Evolutionary conservation across 2,888 invertebrate species (phyloP).

Genomic region (Ligdia adustata): DNA sequence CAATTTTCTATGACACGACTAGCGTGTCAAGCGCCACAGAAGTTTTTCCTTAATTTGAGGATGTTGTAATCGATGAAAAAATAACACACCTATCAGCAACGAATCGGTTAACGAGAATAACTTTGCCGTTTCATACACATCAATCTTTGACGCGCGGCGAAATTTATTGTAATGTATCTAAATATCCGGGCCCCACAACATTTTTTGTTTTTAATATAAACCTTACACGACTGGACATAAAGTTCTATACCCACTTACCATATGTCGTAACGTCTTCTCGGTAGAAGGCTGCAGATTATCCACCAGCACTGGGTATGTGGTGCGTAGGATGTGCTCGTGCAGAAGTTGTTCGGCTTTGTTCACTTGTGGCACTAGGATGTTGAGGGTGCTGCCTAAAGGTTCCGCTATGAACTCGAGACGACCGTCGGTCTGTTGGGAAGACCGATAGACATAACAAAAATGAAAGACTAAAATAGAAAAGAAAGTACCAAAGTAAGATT

Average conservation of each 20-base stretch:
- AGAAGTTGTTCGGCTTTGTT: slow-evolving; percentile 69
- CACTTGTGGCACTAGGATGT: slow-evolving; percentile 63
- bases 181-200: too few relatives aligned
- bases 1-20: too few relatives aligned
- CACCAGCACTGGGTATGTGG: slow-evolving; percentile 71
- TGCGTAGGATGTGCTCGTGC: slow-evolving; percentile 73
- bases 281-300: slow-evolving; percentile 73
- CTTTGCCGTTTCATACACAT: too few relatives aligned
- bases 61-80: too few relatives aligned
- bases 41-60: too few relatives aligned
- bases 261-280: slow-evolving; percentile 70
- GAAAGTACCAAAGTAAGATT: too few relatives aligned
- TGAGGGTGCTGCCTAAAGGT: slow-evolving; percentile 65
- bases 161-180: too few relatives aligned
- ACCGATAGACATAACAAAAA: not conserved
- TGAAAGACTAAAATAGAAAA: too few relatives aligned
- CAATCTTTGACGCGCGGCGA: too few relatives aligned
- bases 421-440: slow-evolving; percentile 66
- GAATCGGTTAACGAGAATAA: too few relatives aligned
- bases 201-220: not conserved
- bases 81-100: too few relatives aligned
- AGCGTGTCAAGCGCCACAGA: too few relatives aligned
- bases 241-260: slow-evolving; percentile 50
- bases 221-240: not conserved
- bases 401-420: slow-evolving; percentile 76